Conservation (phyloP, 2,888 invertebrate species). For the Athalia circularis region DNA sequence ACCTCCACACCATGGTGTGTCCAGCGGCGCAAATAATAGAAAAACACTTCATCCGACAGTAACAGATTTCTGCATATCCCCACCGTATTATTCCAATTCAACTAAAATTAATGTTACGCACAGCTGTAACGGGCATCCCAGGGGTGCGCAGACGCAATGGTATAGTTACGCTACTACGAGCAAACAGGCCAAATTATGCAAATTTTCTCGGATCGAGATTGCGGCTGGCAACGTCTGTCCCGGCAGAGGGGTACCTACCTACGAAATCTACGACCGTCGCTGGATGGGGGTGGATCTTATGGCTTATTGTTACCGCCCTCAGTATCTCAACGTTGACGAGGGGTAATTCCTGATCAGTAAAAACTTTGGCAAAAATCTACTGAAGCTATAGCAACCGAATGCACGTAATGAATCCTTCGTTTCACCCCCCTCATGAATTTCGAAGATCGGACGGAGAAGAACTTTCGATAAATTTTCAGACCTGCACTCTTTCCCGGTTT, state of each 20-base stretch:
- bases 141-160: neutral
- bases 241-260: neutral
- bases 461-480: no score
- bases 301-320: neutral
- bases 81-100: neutral
- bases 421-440: no score
- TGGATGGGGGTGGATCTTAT: neutral
- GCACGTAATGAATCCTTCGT: no score
- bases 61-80: neutral
- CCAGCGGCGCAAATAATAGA: neutral
- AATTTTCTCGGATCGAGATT: slow-evolving; percentile 9
- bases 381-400: no score
- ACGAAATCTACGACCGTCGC: neutral
- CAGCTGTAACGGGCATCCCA: neutral
- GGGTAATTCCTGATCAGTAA: no score
- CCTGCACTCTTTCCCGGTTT: no score
- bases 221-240: slow-evolving; percentile 12
- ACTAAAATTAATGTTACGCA: neutral
- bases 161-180: slow-evolving; percentile 6
- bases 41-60: neutral
- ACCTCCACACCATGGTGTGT: neutral
- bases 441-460: no score
- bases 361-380: no score
- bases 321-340: no score
- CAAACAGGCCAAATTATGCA: slow-evolving; percentile 37